Evolutionary conservation across 1,140 invertebrate genomes (phyloP).

Genomic region (Aradophagus sp.): DNA sequence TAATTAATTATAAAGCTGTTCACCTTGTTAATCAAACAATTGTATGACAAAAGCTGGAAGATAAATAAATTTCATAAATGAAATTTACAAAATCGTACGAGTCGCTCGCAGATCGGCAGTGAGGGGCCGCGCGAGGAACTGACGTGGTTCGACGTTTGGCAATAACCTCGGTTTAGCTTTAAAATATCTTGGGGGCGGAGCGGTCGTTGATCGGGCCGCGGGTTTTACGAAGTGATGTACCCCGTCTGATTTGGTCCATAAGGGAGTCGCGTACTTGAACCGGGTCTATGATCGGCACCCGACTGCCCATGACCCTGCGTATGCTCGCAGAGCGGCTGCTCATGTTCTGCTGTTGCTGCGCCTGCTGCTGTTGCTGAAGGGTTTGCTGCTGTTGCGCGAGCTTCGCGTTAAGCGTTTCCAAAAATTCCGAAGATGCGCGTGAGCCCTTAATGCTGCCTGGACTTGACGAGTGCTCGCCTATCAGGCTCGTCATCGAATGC

Average conservation of each 20-base stretch:
- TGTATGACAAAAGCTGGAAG: too few species aligned
- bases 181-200: slow-evolving; percentile 82
- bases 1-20: too few species aligned
- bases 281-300: slow-evolving; percentile 75
- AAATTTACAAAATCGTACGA: too few species aligned
- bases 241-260: slow-evolving; percentile 93
- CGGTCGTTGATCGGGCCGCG: slow-evolving; percentile 78
- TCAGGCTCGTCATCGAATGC: too few species aligned
- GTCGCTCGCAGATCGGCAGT: too few species aligned
- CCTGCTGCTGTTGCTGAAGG: too few species aligned
- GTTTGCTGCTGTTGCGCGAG: slow-evolving; percentile 76
- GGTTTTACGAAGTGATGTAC: slow-evolving; percentile 84
- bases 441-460: slow-evolving; percentile 61
- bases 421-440: slow-evolving; percentile 77
- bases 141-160: slow-evolving; percentile 12
- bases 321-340: slow-evolving; percentile 82
- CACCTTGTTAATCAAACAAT: too few species aligned
- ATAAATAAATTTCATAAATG: too few species aligned
- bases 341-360: slow-evolving; percentile 73
- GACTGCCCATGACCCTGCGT: slow-evolving; percentile 78
- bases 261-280: slow-evolving; percentile 79
- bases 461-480: slow-evolving; percentile 47
- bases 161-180: slow-evolving; percentile 62
- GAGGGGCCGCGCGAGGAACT: too few species aligned
- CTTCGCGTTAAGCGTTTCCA: slow-evolving; percentile 85